Percentiles rank a stretch among this genome's conserved stretches.
Conservation (phyloP, 2,888 invertebrate genomes). For the Arctia plantaginis region DNA sequence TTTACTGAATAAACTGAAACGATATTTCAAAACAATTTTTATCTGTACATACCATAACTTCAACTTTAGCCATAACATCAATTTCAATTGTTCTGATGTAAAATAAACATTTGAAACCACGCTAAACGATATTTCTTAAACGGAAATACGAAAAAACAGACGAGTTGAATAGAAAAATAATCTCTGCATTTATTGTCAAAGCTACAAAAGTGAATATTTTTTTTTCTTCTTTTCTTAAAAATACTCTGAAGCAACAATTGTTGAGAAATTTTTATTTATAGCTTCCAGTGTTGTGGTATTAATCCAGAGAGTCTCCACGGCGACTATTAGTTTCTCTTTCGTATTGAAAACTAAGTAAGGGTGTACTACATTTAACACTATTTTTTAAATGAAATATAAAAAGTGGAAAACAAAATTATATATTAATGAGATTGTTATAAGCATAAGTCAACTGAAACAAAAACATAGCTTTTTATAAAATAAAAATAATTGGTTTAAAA, state of each 20-base stretch:
- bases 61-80: neutral
- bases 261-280: constrained; percentile 15
- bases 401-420: too few species aligned
- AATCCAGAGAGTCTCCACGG: constrained; percentile 12
- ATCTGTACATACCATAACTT: neutral
- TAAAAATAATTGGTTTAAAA: too few species aligned
- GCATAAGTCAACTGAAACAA: too few species aligned
- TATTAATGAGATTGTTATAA: too few species aligned
- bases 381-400: too few species aligned
- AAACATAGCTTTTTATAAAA: too few species aligned
- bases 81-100: neutral
- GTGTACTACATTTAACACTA: too few species aligned
- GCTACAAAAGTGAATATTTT: neutral
- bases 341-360: constrained; percentile 19
- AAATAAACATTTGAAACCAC: neutral
- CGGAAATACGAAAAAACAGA: neutral
- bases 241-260: constrained; percentile 11
- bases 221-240: constrained; percentile 9
- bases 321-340: constrained; percentile 13
- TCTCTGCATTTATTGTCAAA: constrained; percentile 1
- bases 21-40: neutral
- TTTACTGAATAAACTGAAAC: neutral
- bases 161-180: neutral
- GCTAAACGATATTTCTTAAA: neutral
- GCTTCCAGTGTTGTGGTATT: constrained; percentile 13